Evolutionary conservation across 2,113 vertebrate species (phyloP).

Genomic region (Globicephala melas): DNA sequence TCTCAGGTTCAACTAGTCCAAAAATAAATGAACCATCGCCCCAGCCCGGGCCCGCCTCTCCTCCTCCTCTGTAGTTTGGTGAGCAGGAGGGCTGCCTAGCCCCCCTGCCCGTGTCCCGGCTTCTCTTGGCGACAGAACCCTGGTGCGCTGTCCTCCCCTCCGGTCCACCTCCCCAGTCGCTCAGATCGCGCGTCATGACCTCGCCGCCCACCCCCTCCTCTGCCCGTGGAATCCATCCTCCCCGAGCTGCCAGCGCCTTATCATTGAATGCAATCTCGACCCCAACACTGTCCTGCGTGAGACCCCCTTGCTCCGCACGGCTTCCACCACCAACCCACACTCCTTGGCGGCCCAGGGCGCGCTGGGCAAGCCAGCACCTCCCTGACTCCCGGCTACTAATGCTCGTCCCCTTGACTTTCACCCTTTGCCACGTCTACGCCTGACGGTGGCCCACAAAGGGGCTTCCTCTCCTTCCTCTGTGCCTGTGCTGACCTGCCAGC

Average conservation of each 20-base stretch:
- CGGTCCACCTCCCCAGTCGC: background rate
- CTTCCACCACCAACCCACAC: no score
- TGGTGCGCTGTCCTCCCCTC: background rate
- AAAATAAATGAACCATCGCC: constrained; percentile 62
- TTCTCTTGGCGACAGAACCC: background rate
- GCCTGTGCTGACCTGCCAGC: background rate
- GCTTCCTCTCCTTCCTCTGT: background rate
- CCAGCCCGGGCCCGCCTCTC: background rate
- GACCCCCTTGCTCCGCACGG: background rate
- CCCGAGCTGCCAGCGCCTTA: background rate
- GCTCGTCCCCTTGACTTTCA: background rate
- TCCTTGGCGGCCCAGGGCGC: no score
- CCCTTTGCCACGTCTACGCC: background rate
- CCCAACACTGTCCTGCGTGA: background rate
- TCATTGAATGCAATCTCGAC: constrained; percentile 4
- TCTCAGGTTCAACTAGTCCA: constrained; percentile 58
- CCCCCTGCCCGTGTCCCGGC: background rate
- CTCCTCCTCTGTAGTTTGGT: background rate
- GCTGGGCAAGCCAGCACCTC: background rate
- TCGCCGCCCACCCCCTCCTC: background rate
- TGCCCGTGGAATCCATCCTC: background rate
- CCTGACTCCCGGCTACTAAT: no score
- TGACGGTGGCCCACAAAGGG: background rate
- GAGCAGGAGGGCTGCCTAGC: background rate
- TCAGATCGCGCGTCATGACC: background rate